Percentiles rank a stretch among this genome's conserved stretches.
Conservation (phyloP, 2,888 invertebrate genomes). For the Clostera curtula region DNA sequence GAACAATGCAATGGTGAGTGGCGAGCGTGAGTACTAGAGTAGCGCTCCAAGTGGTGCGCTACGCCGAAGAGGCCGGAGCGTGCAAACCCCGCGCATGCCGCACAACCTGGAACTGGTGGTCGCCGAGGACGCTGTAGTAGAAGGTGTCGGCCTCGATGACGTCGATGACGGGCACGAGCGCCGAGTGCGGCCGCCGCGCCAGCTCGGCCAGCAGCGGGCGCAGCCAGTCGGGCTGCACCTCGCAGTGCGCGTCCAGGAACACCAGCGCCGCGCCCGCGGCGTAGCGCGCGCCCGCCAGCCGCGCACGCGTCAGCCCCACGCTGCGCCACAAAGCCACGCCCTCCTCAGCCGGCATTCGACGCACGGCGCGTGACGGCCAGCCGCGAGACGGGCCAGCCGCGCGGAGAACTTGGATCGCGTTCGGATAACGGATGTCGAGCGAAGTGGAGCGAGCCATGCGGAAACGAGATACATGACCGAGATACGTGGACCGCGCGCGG, state of each 20-base stretch:
- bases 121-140: conserved; percentile 80
- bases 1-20: too few relatives aligned
- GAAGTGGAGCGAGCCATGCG: too few relatives aligned
- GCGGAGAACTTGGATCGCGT: too few relatives aligned
- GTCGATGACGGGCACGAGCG: conserved; percentile 96
- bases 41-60: too few relatives aligned
- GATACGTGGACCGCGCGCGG: too few relatives aligned
- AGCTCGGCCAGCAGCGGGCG: conserved; percentile 87
- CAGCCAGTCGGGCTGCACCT: conserved; percentile 87
- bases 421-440: too few relatives aligned
- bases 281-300: conserved; percentile 89
- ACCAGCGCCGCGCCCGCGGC: conserved; percentile 87
- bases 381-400: conserved; percentile 1
- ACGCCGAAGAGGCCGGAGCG: too few relatives aligned
- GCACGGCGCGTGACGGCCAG: conserved; percentile 12
- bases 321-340: conserved; percentile 11
- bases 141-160: conserved; percentile 89
- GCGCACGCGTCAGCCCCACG: conserved; percentile 79
- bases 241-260: conserved; percentile 95
- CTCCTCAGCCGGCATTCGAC: neutral
- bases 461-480: too few relatives aligned
- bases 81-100: neutral
- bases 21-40: too few relatives aligned
- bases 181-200: conserved; percentile 84
- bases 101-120: conserved; percentile 59